Conservation (phyloP, 2,797 vertebrate genomes). For the Oceanodroma leucorhoa region DNA sequence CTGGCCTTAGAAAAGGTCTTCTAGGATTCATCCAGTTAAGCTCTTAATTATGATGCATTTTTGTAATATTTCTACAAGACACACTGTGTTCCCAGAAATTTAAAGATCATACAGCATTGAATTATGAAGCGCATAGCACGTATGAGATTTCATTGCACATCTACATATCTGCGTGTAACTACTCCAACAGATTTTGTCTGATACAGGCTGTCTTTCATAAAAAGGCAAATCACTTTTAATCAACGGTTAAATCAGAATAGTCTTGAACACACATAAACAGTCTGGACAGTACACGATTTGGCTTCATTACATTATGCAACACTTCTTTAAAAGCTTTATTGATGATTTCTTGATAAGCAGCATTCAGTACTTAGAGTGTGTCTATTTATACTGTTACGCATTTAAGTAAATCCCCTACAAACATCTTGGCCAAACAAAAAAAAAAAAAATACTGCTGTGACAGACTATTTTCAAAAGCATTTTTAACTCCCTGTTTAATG, state of each 20-base stretch:
- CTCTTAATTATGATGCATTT: not conserved
- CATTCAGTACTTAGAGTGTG: not conserved
- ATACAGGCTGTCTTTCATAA: not conserved
- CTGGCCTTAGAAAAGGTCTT: not conserved
- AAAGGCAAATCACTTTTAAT: not conserved
- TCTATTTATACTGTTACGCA: not conserved
- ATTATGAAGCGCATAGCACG: not conserved
- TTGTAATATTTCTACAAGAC: not conserved
- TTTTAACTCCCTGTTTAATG: not conserved
- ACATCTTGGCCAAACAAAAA: not conserved
- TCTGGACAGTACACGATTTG: not conserved
- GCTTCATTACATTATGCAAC: not conserved
- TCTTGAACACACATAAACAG: not conserved
- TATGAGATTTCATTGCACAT: not conserved
- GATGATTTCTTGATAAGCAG: not conserved
- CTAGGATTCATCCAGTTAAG: not conserved
- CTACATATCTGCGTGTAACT: not conserved
- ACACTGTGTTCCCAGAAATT: not conserved
- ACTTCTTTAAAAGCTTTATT: not conserved
- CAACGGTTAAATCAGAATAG: not conserved
- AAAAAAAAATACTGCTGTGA: not conserved
- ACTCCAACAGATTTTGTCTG: not conserved
- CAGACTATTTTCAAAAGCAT: not conserved
- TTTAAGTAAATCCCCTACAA: not conserved
- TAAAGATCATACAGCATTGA: not conserved